phyloP scores from a whole-genome alignment of 2,797 vertebrate species.

The Apodemus agrarius region DNA sequence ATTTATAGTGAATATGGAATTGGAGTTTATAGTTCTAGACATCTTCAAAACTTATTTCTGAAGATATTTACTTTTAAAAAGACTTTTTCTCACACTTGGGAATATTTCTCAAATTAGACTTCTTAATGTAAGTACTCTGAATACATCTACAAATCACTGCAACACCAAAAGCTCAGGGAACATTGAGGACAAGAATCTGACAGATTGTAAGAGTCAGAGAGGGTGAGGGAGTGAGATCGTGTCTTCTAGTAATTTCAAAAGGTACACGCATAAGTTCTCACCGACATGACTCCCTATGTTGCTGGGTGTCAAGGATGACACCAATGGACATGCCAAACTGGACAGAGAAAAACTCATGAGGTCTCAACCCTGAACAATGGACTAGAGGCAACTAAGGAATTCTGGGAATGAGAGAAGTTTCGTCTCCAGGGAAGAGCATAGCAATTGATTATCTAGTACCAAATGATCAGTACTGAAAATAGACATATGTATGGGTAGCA shows the following conservation, averaged over 20 bases:
- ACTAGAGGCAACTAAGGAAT: background rate
- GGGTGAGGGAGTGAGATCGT: background rate
- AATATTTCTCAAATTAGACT: background rate
- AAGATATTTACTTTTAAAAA: background rate
- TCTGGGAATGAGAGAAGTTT: background rate
- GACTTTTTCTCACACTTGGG: background rate
- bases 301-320: background rate
- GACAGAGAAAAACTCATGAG: background rate
- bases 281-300: background rate
- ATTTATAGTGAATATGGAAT: slow-evolving; percentile 32
- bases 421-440: background rate
- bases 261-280: background rate
- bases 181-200: background rate
- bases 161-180: background rate
- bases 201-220: background rate
- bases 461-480: background rate
- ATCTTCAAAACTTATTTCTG: background rate
- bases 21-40: slow-evolving; percentile 32
- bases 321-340: background rate
- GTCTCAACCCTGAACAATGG: background rate
- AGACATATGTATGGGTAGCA: background rate
- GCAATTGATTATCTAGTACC: no score
- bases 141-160: background rate
- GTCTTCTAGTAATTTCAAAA: background rate
- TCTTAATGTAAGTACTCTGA: background rate